These are phyloP conservation scores for Setophaga coronata DNA, from an alignment of 2,113 vertebrate genomes.

Conservation along the genomic window DNA sequence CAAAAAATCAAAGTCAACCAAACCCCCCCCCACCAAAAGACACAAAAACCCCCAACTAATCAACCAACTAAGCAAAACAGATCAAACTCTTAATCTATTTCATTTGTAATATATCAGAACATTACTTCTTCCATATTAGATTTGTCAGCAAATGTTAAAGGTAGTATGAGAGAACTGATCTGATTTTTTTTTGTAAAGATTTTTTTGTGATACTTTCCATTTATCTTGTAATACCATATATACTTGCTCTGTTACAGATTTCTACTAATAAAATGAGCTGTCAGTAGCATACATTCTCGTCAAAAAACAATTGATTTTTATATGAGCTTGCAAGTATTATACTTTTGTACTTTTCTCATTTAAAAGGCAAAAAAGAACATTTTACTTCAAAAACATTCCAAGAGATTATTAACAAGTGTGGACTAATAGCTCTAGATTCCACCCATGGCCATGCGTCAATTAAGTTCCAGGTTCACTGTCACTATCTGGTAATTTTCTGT, in stretches of 20 bases:
- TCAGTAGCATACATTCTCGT: not conserved
- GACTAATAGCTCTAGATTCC: not conserved
- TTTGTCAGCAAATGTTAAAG: too few species aligned
- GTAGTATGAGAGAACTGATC: too few species aligned
- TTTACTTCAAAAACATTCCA: not conserved
- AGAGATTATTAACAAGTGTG: not conserved
- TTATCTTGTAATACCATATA: not conserved
- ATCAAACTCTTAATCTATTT: not conserved
- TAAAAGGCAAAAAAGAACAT: not conserved
- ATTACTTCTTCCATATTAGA: not conserved
- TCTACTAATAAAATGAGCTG: constrained; percentile 11
- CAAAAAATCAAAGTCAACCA: not conserved
- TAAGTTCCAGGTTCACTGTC: not conserved
- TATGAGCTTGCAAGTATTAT: not conserved
- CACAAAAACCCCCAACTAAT: rapidly evolving
- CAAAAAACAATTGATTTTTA: constrained; percentile 27
- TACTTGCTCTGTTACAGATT: not conserved
- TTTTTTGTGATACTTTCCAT: too few species aligned
- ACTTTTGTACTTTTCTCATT: not conserved
- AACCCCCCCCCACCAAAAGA: not conserved
- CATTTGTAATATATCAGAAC: not conserved
- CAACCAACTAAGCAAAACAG: not conserved
- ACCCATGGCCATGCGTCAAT: not conserved
- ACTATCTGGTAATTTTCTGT: not conserved
- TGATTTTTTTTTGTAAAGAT: too few species aligned